phyloP scores from a whole-genome alignment of 2,113 vertebrate genomes.

The Poeciliopsis retropinna region DNA sequence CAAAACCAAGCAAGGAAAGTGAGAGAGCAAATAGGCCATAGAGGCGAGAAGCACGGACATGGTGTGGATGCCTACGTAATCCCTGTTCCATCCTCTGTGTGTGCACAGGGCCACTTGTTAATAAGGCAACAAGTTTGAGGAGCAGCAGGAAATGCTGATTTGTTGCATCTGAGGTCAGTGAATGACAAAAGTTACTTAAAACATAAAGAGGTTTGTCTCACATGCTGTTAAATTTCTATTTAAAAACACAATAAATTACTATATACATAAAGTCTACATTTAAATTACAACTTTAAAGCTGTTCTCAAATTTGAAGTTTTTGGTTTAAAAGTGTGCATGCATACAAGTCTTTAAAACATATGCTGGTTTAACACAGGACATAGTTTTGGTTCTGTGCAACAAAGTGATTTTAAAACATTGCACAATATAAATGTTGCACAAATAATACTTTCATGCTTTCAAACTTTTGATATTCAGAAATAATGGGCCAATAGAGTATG shows the following conservation, averaged over 20 bases:
- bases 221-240: neutral
- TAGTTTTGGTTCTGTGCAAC: no score
- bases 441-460: no score
- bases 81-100: constrained; percentile 23
- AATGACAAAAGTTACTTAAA: neutral
- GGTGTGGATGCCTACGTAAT: constrained; percentile 42
- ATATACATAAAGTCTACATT: neutral
- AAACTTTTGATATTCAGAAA: no score
- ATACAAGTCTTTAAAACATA: no score
- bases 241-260: neutral
- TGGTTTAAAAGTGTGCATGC: no score
- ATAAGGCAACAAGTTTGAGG: constrained; percentile 14
- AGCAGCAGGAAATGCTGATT: neutral
- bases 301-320: no score
- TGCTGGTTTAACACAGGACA: no score
- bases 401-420: no score
- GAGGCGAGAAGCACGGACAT: constrained; percentile 42
- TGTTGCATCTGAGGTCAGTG: neutral
- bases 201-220: neutral
- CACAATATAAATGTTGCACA: no score
- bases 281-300: no score
- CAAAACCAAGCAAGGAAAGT: constrained; percentile 71
- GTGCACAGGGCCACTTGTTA: constrained; percentile 12
- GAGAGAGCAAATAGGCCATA: constrained; percentile 64
- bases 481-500: no score